These are phyloP conservation scores for Thecophora atra DNA, from an alignment of 2,888 invertebrate genomes.

Conservation along the genomic window DNA sequence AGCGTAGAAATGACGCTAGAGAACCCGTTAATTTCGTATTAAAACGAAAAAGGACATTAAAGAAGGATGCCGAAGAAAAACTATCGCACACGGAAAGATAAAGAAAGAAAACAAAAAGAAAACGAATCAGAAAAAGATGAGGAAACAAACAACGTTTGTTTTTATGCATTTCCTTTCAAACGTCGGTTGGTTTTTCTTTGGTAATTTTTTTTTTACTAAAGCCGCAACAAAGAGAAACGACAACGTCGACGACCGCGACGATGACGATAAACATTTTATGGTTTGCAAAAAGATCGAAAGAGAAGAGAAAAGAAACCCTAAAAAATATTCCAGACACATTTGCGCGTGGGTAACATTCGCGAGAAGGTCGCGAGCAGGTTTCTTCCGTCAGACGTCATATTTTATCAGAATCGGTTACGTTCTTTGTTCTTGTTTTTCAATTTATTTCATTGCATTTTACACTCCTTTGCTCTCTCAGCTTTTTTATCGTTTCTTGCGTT, in stretches of 20 bases:
- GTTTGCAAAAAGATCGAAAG: not conserved
- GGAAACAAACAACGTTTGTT: not conserved
- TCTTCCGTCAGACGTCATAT: conserved; percentile 16
- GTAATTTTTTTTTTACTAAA: not conserved
- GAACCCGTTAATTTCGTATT: conserved; percentile 1
- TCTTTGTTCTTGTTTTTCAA: not conserved
- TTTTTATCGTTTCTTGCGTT: too few relatives aligned
- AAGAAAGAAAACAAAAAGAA: not conserved
- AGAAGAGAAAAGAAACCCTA: conserved; percentile 2
- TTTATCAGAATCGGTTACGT: not conserved
- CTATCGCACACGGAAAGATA: not conserved
- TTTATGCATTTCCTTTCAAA: not conserved
- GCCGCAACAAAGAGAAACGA: not conserved
- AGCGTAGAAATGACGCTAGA: not conserved
- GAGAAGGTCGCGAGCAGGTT: not conserved
- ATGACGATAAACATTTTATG: not conserved
- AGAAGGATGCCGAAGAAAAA: not conserved
- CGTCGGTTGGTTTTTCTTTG: not conserved
- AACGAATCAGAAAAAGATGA: not conserved
- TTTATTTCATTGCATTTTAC: too few relatives aligned
- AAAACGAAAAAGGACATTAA: not conserved
- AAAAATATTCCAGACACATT: not conserved
- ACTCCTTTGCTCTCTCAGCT: too few relatives aligned
- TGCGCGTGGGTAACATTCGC: not conserved
- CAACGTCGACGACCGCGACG: not conserved